These are phyloP conservation scores for Drosophila paucipuncta DNA, from an alignment of 2,888 invertebrate species.

Conservation along the genomic window DNA sequence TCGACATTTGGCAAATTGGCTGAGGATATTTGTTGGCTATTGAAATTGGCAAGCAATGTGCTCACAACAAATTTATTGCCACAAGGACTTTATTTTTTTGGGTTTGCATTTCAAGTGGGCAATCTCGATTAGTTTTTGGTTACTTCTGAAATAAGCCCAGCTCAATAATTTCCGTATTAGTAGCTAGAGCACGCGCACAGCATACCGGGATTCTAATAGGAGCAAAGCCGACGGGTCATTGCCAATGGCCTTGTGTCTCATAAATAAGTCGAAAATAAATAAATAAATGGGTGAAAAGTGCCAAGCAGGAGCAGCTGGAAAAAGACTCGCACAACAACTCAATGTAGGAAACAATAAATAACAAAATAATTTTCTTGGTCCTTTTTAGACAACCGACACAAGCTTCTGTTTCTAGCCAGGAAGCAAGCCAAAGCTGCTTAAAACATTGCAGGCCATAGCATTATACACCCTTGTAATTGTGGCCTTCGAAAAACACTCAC, in stretches of 20 bases:
- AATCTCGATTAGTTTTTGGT: conserved; percentile 30
- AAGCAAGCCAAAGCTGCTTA: conserved; percentile 42
- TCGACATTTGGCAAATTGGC: conserved; percentile 63
- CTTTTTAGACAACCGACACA: conserved; percentile 25
- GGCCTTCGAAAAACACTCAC: conserved; percentile 44
- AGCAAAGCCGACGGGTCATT: conserved; percentile 38
- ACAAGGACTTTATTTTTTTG: conserved; percentile 1
- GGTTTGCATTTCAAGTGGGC: conserved; percentile 25
- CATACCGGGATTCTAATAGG: conserved; percentile 3
- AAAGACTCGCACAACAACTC: conserved; percentile 24
- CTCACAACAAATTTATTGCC: conserved; percentile 33
- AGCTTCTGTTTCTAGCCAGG: conserved; percentile 9
- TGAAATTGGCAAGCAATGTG: conserved; percentile 29
- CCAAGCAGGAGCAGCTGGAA: conserved; percentile 12
- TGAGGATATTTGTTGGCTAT: conserved; percentile 49
- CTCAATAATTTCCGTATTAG: conserved; percentile 66
- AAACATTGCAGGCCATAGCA: conserved; percentile 44
- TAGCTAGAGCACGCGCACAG: conserved; percentile 60
- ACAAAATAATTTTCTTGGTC: conserved; percentile 40
- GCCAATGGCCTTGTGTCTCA: conserved; percentile 42
- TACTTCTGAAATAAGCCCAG: neutral
- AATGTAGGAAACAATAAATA: conserved; percentile 43
- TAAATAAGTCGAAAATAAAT: conserved; percentile 68
- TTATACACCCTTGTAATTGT: conserved; percentile 70
- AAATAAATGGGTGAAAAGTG: conserved; percentile 46